phyloP scores from a whole-genome alignment of 2,888 invertebrate genomes.

The Leptinotarsa haldemani region DNA sequence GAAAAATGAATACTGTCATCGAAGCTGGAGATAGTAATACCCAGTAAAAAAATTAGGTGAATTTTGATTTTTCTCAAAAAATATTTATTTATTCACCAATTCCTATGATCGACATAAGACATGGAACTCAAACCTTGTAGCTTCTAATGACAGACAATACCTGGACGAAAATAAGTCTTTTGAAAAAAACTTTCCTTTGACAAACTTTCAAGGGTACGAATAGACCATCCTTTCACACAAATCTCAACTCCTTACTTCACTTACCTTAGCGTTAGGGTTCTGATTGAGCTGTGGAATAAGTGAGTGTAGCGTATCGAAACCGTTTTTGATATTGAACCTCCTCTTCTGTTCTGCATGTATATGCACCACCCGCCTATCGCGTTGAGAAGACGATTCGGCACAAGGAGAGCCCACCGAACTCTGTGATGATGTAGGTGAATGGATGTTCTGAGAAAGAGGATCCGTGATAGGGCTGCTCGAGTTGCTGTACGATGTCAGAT shows the following conservation, averaged over 20 bases:
- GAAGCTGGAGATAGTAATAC: too few species aligned
- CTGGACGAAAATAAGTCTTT: too few species aligned
- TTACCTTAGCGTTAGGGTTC: constrained; percentile 89
- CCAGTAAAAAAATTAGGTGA: too few species aligned
- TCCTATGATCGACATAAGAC: too few species aligned
- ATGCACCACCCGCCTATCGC: constrained; percentile 85
- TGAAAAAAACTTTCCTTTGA: too few species aligned
- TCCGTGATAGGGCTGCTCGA: constrained; percentile 66
- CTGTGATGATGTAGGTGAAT: constrained; percentile 74
- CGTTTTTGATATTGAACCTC: constrained; percentile 94
- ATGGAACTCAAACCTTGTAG: too few species aligned
- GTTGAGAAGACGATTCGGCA: constrained; percentile 63
- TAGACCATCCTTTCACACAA: too few species aligned
- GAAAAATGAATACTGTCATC: too few species aligned
- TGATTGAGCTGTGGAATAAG: constrained; percentile 91
- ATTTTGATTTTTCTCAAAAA: too few species aligned
- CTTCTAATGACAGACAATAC: too few species aligned
- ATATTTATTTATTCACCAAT: too few species aligned
- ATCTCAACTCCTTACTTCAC: constrained; percentile 18
- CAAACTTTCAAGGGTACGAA: too few species aligned
- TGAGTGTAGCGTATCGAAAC: constrained; percentile 93
- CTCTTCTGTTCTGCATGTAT: constrained; percentile 97
- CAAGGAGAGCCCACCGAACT: constrained; percentile 64
- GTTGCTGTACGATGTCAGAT: constrained; percentile 57
- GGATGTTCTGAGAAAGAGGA: constrained; percentile 64